Conservation (phyloP, 2,797 vertebrate genomes). For the Oreortyx pictus region DNA sequence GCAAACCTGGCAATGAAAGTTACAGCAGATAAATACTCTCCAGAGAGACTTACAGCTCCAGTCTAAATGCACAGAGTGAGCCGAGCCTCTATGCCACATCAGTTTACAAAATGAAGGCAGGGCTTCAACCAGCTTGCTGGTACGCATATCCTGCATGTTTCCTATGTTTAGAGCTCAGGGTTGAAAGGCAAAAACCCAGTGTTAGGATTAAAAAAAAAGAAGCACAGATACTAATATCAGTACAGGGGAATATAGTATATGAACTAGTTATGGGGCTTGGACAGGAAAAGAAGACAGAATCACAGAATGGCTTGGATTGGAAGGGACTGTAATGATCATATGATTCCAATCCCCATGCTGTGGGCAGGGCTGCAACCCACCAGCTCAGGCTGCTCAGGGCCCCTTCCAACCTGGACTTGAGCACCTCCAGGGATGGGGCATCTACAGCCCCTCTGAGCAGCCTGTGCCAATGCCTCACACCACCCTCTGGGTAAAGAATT, state of each 20-base stretch:
- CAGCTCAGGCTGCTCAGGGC: not conserved
- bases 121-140: not conserved
- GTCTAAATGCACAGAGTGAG: not conserved
- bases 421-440: not conserved
- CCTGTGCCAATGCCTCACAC: not conserved
- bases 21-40: not conserved
- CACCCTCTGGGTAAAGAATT: not conserved
- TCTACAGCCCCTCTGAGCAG: not conserved
- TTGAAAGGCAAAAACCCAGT: not conserved
- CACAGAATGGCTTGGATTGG: not conserved
- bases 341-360: not conserved
- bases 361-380: not conserved
- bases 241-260: not conserved
- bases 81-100: not conserved
- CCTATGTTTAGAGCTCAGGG: not conserved
- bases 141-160: not conserved
- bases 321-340: not conserved
- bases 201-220: not conserved
- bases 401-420: not conserved
- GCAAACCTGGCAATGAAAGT: not conserved
- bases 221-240: not conserved
- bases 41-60: not conserved
- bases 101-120: not conserved
- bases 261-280: not conserved
- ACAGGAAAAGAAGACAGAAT: not conserved